A percentile compares a stretch with the other conserved stretches of the same genome.
Evolutionary conservation across 2,797 vertebrate genomes (phyloP).

Genomic region (Meriones psammophilus): DNA sequence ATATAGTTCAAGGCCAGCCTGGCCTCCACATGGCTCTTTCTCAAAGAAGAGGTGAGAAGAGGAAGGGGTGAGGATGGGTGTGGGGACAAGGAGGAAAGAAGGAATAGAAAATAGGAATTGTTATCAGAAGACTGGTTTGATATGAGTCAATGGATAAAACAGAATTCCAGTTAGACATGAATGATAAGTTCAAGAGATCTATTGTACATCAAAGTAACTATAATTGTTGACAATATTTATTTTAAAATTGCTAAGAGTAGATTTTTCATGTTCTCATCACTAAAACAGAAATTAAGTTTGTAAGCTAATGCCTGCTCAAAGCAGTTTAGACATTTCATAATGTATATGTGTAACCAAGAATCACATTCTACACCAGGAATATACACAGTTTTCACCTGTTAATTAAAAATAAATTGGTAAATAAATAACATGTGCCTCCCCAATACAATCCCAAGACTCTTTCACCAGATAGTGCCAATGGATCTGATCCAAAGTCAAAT

Average conservation of each 20-base stretch:
- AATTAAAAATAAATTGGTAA: neutral
- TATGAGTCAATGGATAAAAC: neutral
- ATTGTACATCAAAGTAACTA: neutral
- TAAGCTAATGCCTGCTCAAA: neutral
- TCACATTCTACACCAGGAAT: neutral
- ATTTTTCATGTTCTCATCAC: slow-evolving; percentile 11
- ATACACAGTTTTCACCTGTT: neutral
- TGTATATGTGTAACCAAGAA: neutral
- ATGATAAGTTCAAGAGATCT: neutral
- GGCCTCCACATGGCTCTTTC: no score
- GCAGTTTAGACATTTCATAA: neutral
- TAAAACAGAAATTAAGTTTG: neutral
- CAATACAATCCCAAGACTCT: neutral
- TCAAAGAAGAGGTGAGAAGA: no score
- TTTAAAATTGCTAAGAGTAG: neutral
- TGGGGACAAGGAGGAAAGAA: no score
- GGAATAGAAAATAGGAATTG: no score
- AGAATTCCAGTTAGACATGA: neutral
- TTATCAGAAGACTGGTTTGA: neutral
- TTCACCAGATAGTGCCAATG: no score
- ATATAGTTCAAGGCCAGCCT: no score
- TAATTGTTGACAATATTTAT: neutral
- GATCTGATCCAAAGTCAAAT: neutral
- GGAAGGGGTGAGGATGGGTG: no score
- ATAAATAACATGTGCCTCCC: neutral